Base-by-base conservation (phyloP, 2,888 invertebrate genomes). In the Pristionchus arcanus region DNA sequence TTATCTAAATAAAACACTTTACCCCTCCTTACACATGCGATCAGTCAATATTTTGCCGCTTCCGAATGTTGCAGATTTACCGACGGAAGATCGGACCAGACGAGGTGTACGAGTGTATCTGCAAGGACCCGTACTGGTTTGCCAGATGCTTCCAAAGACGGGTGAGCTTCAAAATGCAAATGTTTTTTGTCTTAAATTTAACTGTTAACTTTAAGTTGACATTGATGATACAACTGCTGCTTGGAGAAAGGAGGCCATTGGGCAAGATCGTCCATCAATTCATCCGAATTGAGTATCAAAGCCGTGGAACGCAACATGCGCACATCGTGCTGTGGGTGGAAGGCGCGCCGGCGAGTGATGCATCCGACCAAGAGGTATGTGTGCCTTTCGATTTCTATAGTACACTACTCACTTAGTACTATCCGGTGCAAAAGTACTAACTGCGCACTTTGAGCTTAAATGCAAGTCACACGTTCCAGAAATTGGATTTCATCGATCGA, bases 201-300 rank as follows among this genome's bases (percentile, higher is more conserved):
- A 21, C 15, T 4, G 21, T 53, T 15, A 7, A 37, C 15, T 28
- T 83, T 9, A 19, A 83, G 83, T 25, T 83, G 21, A 15, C 49
- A 13, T 21, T 49, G 28, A 34, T 90, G 19, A 66, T 90, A 55
- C 13, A n/a, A 16, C 34, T 86, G n/a, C 71, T 88, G 31, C 68
- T 90, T n/a, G 68, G n/a, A n/a, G n/a, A n/a, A n/a, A n/a, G 66
- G n/a, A 90, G 91, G 7, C 91, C 89, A n/a, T 49, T 91, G 25
- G 91, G 90, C 15, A 28, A 42, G 28, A 81, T 91, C 25, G 2
- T 71, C 13, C 91, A 91, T 53, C 86, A 49, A 55, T 91, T 89
- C 71, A 31, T 7, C 3, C 90, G 91, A 0, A 87, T 85, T 37
- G 91, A 91, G 59, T 90, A 91, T 63, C 91, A 91, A 66, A 87